These are phyloP conservation scores for Passer montanus DNA, from an alignment of 2,113 vertebrate genomes.

Conservation along the genomic window DNA sequence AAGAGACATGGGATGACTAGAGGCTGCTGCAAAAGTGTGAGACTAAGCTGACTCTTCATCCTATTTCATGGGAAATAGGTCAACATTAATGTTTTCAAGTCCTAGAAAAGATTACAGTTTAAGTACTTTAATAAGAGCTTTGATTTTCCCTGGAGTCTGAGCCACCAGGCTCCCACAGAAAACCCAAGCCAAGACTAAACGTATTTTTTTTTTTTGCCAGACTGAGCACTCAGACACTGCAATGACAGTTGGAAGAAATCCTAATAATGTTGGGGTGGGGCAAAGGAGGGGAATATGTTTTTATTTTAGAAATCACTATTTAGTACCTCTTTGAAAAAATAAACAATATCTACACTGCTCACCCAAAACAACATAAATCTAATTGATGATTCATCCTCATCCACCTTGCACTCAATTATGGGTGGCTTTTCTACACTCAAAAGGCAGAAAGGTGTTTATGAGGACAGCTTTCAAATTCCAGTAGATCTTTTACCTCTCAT, in stretches of 20 bases:
- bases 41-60: neutral
- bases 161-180: neutral
- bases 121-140: neutral
- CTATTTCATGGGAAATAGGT: neutral
- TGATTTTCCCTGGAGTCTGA: neutral
- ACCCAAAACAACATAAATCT: neutral
- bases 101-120: neutral
- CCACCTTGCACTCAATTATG: neutral
- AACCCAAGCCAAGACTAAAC: neutral
- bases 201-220: neutral
- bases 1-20: neutral
- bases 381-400: neutral
- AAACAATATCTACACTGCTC: neutral
- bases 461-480: neutral
- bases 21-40: neutral
- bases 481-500: neutral
- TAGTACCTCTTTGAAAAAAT: neutral
- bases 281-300: neutral
- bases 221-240: neutral
- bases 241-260: neutral
- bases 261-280: neutral
- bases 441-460: neutral
- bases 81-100: neutral
- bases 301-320: neutral
- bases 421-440: neutral